Conservation (phyloP, 1,140 invertebrate species). For the Cydia fagiglandana region DNA sequence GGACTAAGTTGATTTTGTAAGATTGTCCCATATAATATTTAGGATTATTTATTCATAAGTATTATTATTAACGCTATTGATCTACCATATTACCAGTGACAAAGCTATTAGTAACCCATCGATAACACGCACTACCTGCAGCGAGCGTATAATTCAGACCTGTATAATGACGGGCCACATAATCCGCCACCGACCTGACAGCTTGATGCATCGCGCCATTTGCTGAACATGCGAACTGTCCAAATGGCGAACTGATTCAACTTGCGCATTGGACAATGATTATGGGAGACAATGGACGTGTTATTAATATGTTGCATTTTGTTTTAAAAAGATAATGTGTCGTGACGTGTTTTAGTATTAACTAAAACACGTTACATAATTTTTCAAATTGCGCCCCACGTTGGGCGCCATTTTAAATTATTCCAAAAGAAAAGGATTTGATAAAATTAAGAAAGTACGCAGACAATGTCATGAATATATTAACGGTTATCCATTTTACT, state of each 20-base stretch:
- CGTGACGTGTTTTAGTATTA: too few relatives aligned
- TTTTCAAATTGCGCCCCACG: not conserved
- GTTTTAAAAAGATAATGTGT: too few relatives aligned
- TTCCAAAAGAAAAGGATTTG: not conserved
- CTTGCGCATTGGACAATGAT: not conserved
- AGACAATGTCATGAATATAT: too few relatives aligned
- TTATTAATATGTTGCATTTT: too few relatives aligned
- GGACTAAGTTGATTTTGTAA: too few relatives aligned
- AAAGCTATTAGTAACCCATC: not conserved
- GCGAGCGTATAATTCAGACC: constrained; percentile 6
- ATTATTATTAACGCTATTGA: too few relatives aligned
- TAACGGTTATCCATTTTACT: too few relatives aligned
- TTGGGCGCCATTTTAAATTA: not conserved
- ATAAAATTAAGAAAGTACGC: too few relatives aligned
- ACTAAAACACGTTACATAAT: too few relatives aligned
- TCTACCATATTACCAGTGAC: too few relatives aligned
- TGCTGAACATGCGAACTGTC: not conserved
- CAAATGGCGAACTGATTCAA: not conserved
- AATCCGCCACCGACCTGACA: not conserved
- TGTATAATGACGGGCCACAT: constrained; percentile 1
- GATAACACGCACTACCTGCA: constrained; percentile 7
- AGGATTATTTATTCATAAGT: too few relatives aligned
- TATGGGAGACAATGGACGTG: not conserved
- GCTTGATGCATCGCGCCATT: constrained; percentile 15
- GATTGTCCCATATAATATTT: too few relatives aligned